phyloP scores from a whole-genome alignment of 2,888 invertebrate species.

The Dolomedes plantarius region DNA sequence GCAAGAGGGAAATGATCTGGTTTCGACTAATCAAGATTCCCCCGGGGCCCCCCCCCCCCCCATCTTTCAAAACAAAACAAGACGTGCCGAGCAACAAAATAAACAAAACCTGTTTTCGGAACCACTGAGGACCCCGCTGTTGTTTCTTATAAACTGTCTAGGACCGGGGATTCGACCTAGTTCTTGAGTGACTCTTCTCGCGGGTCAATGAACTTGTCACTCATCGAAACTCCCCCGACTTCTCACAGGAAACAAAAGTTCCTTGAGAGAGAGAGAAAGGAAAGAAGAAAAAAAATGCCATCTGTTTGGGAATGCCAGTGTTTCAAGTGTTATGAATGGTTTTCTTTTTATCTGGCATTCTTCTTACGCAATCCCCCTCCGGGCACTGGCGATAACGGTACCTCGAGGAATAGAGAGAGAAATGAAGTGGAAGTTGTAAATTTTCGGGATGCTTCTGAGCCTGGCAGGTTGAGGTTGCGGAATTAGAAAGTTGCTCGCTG shows the following conservation, averaged over 20 bases:
- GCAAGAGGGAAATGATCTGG: not conserved
- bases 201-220: constrained; percentile 69
- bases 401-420: not conserved
- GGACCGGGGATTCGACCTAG: constrained; percentile 49
- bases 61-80: constrained; percentile 34
- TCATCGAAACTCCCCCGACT: constrained; percentile 27
- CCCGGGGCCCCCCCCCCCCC: no score
- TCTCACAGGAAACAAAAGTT: constrained; percentile 45
- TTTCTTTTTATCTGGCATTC: not conserved
- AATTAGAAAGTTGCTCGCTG: no score
- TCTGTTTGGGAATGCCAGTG: constrained; percentile 20
- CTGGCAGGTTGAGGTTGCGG: no score
- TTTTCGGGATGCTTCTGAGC: not conserved
- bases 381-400: not conserved
- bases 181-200: constrained; percentile 27
- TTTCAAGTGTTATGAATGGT: not conserved
- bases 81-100: not conserved
- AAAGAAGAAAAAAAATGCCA: constrained; percentile 22
- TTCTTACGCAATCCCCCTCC: not conserved
- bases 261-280: not conserved
- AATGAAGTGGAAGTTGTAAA: not conserved
- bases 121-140: not conserved
- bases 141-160: constrained; percentile 33
- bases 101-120: constrained; percentile 55
- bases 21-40: not conserved